Evolutionary conservation across 2,888 invertebrate genomes (phyloP).

Genomic region (Caenorhabditis japonica): DNA sequence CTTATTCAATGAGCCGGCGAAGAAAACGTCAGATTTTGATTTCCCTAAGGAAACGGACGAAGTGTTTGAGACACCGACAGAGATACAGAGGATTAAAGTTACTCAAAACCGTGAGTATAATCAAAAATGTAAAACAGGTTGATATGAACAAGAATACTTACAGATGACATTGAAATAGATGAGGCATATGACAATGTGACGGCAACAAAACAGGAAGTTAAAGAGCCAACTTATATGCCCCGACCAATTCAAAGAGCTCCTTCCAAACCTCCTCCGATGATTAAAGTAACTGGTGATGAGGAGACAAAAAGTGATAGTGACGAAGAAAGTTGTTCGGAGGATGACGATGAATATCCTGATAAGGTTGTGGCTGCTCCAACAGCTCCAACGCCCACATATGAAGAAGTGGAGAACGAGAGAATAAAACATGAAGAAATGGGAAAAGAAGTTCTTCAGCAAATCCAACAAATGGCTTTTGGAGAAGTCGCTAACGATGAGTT

Average conservation of each 20-base stretch:
- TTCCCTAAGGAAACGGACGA: conserved; percentile 56
- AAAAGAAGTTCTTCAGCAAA: conserved; percentile 66
- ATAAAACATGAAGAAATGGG: conserved; percentile 68
- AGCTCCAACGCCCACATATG: conserved; percentile 66
- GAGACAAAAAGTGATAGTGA: conserved; percentile 61
- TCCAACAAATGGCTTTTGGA: conserved; percentile 72
- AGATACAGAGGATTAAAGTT: conserved; percentile 46
- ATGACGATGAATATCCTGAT: conserved; percentile 76
- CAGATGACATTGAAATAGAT: conserved; percentile 66
- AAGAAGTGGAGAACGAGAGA: conserved; percentile 71
- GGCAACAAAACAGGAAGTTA: conserved; percentile 9
- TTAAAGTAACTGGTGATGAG: conserved; percentile 51
- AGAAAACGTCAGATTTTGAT: conserved; percentile 39
- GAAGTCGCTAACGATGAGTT: conserved; percentile 76
- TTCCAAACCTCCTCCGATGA: conserved; percentile 54
- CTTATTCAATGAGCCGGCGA: conserved; percentile 34
- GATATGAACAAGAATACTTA: conserved; percentile 5
- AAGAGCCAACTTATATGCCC: background rate
- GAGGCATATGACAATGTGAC: conserved; percentile 58
- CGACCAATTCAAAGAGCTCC: conserved; percentile 13
- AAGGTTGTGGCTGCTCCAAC: conserved; percentile 74
- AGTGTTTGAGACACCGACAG: conserved; percentile 55
- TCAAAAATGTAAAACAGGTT: background rate
- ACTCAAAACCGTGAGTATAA: conserved; percentile 42
- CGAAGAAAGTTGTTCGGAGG: conserved; percentile 67